These are phyloP conservation scores for Pammene aurita DNA, from an alignment of 2,888 invertebrate genomes.

Conservation along the genomic window DNA sequence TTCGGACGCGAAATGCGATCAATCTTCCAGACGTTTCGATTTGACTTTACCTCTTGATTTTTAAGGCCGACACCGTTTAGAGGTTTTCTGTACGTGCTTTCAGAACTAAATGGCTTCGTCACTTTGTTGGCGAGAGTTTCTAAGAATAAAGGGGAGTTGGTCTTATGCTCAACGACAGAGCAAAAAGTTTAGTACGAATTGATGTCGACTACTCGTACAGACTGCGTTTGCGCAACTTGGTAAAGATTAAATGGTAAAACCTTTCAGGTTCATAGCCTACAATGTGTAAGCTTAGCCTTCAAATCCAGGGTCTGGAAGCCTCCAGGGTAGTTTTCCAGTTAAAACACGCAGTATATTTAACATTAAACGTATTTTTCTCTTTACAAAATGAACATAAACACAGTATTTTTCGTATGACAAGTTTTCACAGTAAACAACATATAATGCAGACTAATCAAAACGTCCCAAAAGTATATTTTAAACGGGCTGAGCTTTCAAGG, in stretches of 20 bases:
- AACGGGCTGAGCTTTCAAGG: too few relatives aligned
- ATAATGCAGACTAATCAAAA: too few relatives aligned
- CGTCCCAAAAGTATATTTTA: too few relatives aligned
- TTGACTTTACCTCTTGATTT: conserved; percentile 37
- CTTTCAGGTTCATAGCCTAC: not conserved
- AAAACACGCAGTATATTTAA: too few relatives aligned
- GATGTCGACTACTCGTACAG: not conserved
- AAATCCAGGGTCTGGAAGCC: too few relatives aligned
- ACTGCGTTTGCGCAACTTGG: not conserved
- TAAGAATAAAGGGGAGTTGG: not conserved
- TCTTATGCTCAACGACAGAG: not conserved
- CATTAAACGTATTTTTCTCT: too few relatives aligned
- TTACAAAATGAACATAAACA: too few relatives aligned
- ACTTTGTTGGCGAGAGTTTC: not conserved
- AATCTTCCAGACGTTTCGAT: conserved; percentile 51
- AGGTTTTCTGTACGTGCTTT: conserved; percentile 33
- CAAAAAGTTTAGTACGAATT: not conserved
- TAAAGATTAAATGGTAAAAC: too few relatives aligned
- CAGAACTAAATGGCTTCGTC: conserved; percentile 19
- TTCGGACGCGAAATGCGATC: conserved; percentile 51
- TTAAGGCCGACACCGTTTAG: conserved; percentile 34
- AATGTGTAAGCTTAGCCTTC: too few relatives aligned
- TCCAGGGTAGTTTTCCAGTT: too few relatives aligned
- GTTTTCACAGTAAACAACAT: too few relatives aligned
- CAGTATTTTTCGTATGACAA: too few relatives aligned